A percentile compares a stretch with the other conserved stretches of the same genome.
Conservation (phyloP, 2,797 vertebrate species). For the Taeniopygia guttata region DNA sequence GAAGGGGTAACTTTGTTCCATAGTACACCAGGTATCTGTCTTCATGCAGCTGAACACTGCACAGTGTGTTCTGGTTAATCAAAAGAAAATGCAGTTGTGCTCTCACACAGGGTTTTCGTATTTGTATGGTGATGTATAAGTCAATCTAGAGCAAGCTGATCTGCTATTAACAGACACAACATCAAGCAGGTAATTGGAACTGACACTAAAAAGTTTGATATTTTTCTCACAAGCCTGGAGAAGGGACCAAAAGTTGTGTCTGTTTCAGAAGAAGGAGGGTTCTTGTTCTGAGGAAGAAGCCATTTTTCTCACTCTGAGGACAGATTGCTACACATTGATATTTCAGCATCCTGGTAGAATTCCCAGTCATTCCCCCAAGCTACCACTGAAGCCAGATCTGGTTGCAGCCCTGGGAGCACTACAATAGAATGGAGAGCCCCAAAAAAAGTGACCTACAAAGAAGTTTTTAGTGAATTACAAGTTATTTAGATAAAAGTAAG, state of each 20-base stretch:
- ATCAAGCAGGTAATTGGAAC: neutral
- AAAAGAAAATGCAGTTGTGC: neutral
- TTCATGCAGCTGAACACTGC: neutral
- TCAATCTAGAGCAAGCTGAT: neutral
- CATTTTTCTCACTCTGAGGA: neutral
- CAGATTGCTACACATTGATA: fast-evolving
- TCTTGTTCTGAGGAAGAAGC: neutral
- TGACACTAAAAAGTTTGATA: neutral
- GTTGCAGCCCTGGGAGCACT: neutral
- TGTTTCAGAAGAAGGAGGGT: neutral
- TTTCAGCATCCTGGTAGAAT: neutral
- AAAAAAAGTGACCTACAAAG: neutral
- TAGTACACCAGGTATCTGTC: neutral
- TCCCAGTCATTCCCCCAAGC: fast-evolving
- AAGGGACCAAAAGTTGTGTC: neutral
- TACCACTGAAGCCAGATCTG: neutral
- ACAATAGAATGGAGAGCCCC: neutral
- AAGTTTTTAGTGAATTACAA: neutral
- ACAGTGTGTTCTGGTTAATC: neutral
- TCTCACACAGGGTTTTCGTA: neutral
- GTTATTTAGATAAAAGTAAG: neutral
- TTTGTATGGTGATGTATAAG: neutral
- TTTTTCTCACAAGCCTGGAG: neutral
- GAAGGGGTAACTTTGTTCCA: neutral
- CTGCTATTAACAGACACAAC: neutral